phyloP scores from a whole-genome alignment of 2,888 invertebrate genomes.

The Caenorhabditis sp. region DNA sequence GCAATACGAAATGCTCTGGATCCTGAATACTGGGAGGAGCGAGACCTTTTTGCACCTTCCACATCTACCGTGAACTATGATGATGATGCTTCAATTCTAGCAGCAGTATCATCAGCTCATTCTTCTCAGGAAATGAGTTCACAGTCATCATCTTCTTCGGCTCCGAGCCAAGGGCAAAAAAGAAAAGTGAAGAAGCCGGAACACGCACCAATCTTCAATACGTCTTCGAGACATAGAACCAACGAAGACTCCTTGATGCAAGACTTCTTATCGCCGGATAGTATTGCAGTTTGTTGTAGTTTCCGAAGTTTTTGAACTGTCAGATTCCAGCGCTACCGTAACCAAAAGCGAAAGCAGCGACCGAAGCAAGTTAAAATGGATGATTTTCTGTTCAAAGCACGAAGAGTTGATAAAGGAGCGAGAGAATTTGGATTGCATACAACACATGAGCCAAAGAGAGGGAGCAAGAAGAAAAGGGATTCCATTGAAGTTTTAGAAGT shows the following conservation, averaged over 20 bases:
- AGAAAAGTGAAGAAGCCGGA: background rate
- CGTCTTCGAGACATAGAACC: background rate
- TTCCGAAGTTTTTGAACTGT: background rate
- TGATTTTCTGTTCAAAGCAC: conserved; percentile 57
- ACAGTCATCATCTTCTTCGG: background rate
- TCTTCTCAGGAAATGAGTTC: conserved; percentile 17
- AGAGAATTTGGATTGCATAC: conserved; percentile 58
- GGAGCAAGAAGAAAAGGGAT: conserved; percentile 54
- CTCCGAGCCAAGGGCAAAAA: background rate
- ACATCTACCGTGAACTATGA: conserved; percentile 8
- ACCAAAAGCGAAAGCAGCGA: background rate
- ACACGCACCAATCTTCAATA: conserved; percentile 10
- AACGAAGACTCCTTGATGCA: background rate
- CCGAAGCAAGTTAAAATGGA: conserved; percentile 60
- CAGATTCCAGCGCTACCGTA: conserved; percentile 4
- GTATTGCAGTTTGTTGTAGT: background rate
- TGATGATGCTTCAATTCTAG: conserved; percentile 31
- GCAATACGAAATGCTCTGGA: conserved; percentile 31
- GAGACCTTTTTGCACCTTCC: conserved; percentile 14
- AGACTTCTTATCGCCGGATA: conserved; percentile 20
- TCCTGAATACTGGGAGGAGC: background rate
- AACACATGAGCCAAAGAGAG: conserved; percentile 50
- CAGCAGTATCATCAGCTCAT: conserved; percentile 39
- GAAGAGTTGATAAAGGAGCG: conserved; percentile 60
- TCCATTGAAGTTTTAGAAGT: conserved; percentile 49